Base-by-base conservation (phyloP, 2,888 invertebrate species). In the Caenorhabditis sinica region DNA sequence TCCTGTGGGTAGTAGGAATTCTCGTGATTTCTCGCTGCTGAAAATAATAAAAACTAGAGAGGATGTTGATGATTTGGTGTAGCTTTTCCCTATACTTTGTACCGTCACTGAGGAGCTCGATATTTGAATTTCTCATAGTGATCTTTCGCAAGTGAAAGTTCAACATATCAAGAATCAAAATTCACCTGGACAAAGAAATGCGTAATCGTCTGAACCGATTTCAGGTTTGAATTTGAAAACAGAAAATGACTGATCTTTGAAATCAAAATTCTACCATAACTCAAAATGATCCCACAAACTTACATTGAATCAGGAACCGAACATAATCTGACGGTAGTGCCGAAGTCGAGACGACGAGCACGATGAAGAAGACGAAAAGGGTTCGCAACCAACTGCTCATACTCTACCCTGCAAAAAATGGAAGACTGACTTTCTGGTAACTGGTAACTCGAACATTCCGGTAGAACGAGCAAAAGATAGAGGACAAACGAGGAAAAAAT, bases 271-370 rank as follows among this genome's bases (percentile, higher is more conserved):
- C n/a, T 23, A 49, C 13, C 11, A 33, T 40, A 40, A 2, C 13
- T 4, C 40, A 13, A 17, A 60, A 51, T 4, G 8, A 8, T n/a
- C n/a, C n/a, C n/a, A 20, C 17, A 51, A 60, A 77, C 86, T 86
- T 25, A 86, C 82, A 82, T 51, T 87, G 83, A 58, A 88, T 84
- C 74, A 88, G 56, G 69, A 79, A 87, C 49, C 86, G 88, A 49
- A 88, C 88, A 87, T 88, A 88, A 69, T 86, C 86, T 66, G 88
- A 82, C 58, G 88, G 88, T 15, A 87, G 81, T 58, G 86, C 86
- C 51, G 86, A 79, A 13, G 80, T 75, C 60, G 80, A 72, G 33
- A 73, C 73, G 58, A 83, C 80, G 40, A 82, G 73, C 51, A 77
- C 68, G 66, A 85, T 74, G 79, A 85, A 73, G 71, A 85, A 77